Evolutionary conservation across 2,888 invertebrate species (phyloP), one percentile per base, ranked within the genome.

Genomic region (Amiota communis): DNA sequence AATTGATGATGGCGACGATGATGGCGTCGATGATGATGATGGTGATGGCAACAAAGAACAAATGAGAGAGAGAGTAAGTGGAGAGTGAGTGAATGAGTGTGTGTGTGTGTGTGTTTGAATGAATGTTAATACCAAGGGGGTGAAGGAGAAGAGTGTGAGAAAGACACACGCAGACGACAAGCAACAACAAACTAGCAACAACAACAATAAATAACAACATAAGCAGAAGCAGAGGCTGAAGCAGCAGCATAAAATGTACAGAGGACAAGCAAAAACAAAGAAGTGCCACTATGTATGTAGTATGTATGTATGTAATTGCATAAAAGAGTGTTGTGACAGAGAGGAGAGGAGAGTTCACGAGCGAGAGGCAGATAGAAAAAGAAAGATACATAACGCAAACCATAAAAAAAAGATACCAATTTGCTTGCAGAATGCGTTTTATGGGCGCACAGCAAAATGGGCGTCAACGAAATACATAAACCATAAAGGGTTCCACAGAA

Each of bases 1-100:
- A 64, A 64, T 56, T 56, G 46, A 69, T n/a, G 56, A 69, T 23
- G 56, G 36, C 68, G 20, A 49, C n/a, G 53, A 17, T 48, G 47
- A 13, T 10, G 46, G 13, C 64, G 47, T 47, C 23, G 47, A 9
- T 36, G 69, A 64, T 67, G 23, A 59, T 59, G 57, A 59, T 59
- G 57, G 15, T 57, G 59, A 17, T 17, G 59, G 20, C 20, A 20
- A 20, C 20, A n/a, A 36, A 36, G 36, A 36, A 36, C 36, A 36
- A 36, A 59, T 17, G 59, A 59, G 9, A 20, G 59, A 15, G 59
- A 11, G 10, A 2, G 20, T 17, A 20, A 3, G 6, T 17, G 6
- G 12, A 8, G 53, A n/a, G n/a, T n/a, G 51, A 51, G 51, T 51
- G 51, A 51, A 4, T n/a, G 51, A 51, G 4, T 51, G 53, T 8